These are phyloP conservation scores for Pelvicachromis taeniatus DNA, from an alignment of 2,113 vertebrate species.

Conservation along the genomic window DNA sequence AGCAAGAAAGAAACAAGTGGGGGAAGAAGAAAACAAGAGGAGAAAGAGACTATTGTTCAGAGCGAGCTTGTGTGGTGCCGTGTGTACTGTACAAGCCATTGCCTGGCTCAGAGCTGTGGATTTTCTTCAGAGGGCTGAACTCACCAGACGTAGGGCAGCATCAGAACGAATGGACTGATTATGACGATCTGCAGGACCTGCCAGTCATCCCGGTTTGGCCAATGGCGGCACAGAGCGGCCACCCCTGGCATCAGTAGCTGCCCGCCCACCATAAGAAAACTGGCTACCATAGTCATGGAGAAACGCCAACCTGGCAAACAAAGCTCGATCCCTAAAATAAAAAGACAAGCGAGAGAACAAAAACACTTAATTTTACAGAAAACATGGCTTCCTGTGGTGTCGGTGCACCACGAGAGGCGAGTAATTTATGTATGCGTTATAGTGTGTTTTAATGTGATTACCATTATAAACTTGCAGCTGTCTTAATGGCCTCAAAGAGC, in stretches of 20 bases:
- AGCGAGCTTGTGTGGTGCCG: conserved; percentile 11
- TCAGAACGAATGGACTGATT: conserved; percentile 93
- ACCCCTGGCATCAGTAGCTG: conserved; percentile 94
- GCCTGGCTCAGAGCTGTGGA: conserved; percentile 54
- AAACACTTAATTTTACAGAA: neutral
- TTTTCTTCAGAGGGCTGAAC: conserved; percentile 62
- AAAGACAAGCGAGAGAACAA: neutral
- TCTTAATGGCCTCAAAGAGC: neutral
- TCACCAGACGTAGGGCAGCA: conserved; percentile 93
- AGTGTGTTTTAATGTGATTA: neutral
- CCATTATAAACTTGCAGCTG: neutral
- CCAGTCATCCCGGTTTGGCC: conserved; percentile 81
- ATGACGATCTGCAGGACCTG: conserved; percentile 93
- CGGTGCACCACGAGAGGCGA: neutral
- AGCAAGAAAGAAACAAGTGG: conserved; percentile 3
- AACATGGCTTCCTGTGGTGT: neutral
- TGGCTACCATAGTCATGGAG: conserved; percentile 96
- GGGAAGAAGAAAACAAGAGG: conserved; percentile 13
- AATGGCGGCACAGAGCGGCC: conserved; percentile 83
- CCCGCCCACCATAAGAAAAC: conserved; percentile 89
- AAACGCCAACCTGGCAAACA: conserved; percentile 90
- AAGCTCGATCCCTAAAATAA: conserved; percentile 86
- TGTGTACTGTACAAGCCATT: conserved; percentile 55
- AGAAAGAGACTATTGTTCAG: conserved; percentile 62
- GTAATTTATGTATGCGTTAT: neutral